Conservation (phyloP, 1,140 invertebrate genomes). For the Drosophila orena region DNA sequence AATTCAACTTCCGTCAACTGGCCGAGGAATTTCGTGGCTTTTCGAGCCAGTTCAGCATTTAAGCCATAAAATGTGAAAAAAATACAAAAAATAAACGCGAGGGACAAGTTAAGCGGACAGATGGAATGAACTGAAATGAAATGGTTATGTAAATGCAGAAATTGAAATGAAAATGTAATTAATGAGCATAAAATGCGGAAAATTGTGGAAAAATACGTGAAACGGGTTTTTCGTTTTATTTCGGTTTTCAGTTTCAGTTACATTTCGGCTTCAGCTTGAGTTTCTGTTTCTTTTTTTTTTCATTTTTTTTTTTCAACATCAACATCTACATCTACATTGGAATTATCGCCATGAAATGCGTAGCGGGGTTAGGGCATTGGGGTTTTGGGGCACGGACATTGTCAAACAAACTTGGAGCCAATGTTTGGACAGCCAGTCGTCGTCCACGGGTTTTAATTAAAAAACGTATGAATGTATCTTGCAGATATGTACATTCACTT, state of each 20-base stretch:
- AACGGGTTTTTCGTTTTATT: slow-evolving; percentile 72
- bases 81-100: slow-evolving; percentile 1
- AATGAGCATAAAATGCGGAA: slow-evolving; percentile 81
- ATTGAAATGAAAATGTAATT: slow-evolving; percentile 78
- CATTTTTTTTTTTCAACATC: too few relatives aligned
- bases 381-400: slow-evolving; percentile 42
- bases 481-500: slow-evolving; percentile 46
- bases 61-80: slow-evolving; percentile 11
- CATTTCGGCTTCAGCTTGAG: background rate
- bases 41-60: slow-evolving; percentile 50
- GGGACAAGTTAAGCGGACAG: slow-evolving; percentile 21
- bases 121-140: slow-evolving; percentile 62
- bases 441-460: slow-evolving; percentile 47
- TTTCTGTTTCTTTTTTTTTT: background rate
- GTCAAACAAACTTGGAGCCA: slow-evolving; percentile 62
- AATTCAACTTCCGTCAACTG: slow-evolving; percentile 80
- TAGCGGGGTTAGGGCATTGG: background rate
- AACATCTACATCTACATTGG: slow-evolving; percentile 26
- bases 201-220: slow-evolving; percentile 68
- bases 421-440: slow-evolving; percentile 51
- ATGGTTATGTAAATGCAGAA: slow-evolving; percentile 79
- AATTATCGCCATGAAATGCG: slow-evolving; percentile 14
- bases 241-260: slow-evolving; percentile 28
- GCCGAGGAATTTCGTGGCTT: slow-evolving; percentile 64
- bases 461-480: slow-evolving; percentile 45